Base-by-base conservation (phyloP, 2,888 invertebrate genomes). In the Lysandra coridon region DNA sequence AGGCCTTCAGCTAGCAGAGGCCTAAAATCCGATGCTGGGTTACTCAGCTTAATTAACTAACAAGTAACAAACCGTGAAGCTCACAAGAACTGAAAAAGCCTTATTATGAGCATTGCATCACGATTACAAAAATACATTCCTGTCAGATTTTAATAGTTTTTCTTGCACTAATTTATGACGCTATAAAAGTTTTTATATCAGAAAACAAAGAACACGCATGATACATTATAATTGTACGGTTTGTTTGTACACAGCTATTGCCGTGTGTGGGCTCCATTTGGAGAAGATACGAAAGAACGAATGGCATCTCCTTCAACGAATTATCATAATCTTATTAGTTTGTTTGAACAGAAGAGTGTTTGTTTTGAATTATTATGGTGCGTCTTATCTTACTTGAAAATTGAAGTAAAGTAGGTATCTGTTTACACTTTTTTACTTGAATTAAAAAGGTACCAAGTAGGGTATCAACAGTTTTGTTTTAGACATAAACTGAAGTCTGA, bases 321-420 rank as follows among this genome's bases (percentile, higher is more conserved):
- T 64, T 64, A 69, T 69, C 69, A 69, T 69, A 69, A 69, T 69
- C 69, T 37, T 37, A 69, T 69, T 14, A 69, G 69, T 69, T 69
- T 69, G 69, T 69, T 69, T 33, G 69, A 14, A 64, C 64, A 30
- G 33, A 33, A 69, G 69, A 69, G 69, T 69, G 14, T 69, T 69
- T 69, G 69, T 33, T 69, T 69, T 57, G 77, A 57, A 77, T 64
- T 53, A 53, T 78, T 75, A 80, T 33, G 73, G 73, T 73, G 57
- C 84, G 85, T 7, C 83, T 85, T 81, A 83, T 85, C 81, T 23
- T 33, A 12, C 69, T 33, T 30, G 64, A 64, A 64, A 23, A 40
- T 40, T 5, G 40, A 40, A 40, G 4, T 23, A 30, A 23, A 23
- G 64, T 64, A 23, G 10, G 64, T 64, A 10, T 10, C 23, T 64